Evolutionary conservation across 2,888 invertebrate species (phyloP).

Genomic region (Acrobasis repandana): DNA sequence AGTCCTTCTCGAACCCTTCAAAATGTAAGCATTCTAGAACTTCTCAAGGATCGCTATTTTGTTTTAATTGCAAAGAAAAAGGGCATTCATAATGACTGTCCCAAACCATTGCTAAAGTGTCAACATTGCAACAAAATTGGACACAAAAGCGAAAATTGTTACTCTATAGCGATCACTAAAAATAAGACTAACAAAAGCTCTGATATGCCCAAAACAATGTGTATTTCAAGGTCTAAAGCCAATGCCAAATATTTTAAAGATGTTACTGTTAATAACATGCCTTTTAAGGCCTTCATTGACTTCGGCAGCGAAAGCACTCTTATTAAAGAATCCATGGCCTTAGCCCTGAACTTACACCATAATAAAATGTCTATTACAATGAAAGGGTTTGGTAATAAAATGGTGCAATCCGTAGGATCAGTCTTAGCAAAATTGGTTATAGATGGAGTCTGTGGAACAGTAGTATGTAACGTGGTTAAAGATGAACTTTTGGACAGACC

Average conservation of each 20-base stretch:
- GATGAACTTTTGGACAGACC: conserved; percentile 17
- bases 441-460: conserved; percentile 8
- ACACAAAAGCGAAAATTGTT: background rate
- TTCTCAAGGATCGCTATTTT: conserved; percentile 1
- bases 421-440: background rate
- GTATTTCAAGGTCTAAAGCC: background rate
- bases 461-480: conserved; percentile 14
- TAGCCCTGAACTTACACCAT: too few species aligned
- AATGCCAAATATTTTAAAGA: conserved; percentile 6
- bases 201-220: conserved; percentile 5
- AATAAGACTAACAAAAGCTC: background rate
- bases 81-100: conserved; percentile 14
- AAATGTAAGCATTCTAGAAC: background rate
- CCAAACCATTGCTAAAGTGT: conserved; percentile 22
- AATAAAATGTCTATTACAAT: too few species aligned
- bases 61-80: conserved; percentile 23
- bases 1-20: background rate
- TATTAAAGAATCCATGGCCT: conserved; percentile 2
- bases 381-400: too few species aligned
- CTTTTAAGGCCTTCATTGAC: background rate
- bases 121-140: background rate
- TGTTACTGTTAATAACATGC: background rate
- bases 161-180: background rate
- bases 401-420: too few species aligned
- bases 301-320: conserved; percentile 7